These are phyloP conservation scores for Protaetia brevitarsis DNA, from an alignment of 1,140 invertebrate genomes.

Conservation along the genomic window DNA sequence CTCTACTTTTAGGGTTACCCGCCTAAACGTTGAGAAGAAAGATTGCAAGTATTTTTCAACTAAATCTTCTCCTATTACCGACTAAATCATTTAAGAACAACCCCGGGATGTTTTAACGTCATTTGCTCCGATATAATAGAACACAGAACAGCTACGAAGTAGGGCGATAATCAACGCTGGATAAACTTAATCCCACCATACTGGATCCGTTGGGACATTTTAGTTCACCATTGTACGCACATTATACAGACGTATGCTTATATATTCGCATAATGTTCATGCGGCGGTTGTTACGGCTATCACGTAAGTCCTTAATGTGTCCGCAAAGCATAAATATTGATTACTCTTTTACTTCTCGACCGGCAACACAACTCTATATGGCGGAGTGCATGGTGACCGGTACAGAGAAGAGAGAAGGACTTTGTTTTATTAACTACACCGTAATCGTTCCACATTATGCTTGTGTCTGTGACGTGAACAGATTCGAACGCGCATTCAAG, in stretches of 20 bases:
- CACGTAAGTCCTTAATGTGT: conserved; percentile 7
- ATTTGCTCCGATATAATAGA: too few species aligned
- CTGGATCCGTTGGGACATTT: too few species aligned
- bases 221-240: background rate
- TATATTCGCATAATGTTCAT: background rate
- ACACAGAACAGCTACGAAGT: too few species aligned
- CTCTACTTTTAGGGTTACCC: too few species aligned
- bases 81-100: too few species aligned
- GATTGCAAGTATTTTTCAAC: too few species aligned
- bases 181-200: too few species aligned
- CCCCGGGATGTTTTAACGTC: too few species aligned
- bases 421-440: background rate
- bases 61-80: too few species aligned
- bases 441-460: background rate
- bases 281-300: background rate
- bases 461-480: background rate
- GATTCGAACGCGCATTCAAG: background rate
- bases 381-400: background rate
- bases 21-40: too few species aligned
- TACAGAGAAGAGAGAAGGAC: background rate
- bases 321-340: conserved; percentile 12
- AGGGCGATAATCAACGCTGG: too few species aligned
- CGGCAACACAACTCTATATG: background rate
- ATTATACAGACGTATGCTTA: conserved; percentile 10
- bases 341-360: background rate